Conservation (phyloP, 2,888 invertebrate species). For the Andrena bucephala region DNA sequence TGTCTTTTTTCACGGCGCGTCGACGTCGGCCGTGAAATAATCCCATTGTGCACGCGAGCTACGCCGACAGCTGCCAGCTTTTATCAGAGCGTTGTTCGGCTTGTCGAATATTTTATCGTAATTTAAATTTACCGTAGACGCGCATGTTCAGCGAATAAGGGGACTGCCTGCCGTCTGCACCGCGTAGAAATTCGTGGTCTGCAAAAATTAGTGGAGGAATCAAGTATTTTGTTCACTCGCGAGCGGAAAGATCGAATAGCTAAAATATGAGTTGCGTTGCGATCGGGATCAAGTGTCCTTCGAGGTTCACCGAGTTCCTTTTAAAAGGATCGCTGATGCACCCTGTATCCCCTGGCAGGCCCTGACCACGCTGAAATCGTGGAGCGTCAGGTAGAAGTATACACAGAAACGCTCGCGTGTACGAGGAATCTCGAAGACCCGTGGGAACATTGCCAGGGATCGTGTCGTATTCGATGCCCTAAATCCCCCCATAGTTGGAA, state of each 20-base stretch:
- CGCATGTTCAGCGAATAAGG: background rate
- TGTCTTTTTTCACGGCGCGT: slow-evolving; percentile 22
- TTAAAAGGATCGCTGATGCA: slow-evolving; percentile 32
- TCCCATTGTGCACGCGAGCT: slow-evolving; percentile 20
- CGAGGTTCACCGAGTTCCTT: slow-evolving; percentile 20
- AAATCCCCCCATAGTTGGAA: slow-evolving; percentile 31
- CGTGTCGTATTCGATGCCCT: slow-evolving; percentile 34
- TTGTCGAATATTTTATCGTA: slow-evolving; percentile 41
- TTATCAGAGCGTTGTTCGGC: slow-evolving; percentile 28
- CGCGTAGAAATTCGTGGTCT: background rate
- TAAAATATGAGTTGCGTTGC: background rate
- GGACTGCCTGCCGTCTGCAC: background rate
- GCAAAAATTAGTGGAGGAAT: background rate
- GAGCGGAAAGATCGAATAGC: background rate
- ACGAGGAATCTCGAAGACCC: slow-evolving; percentile 62
- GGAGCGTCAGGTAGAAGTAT: slow-evolving; percentile 52
- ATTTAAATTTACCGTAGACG: slow-evolving; percentile 30
- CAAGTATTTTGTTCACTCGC: too few relatives aligned
- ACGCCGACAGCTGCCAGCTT: slow-evolving; percentile 35
- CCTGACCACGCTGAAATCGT: slow-evolving; percentile 59
- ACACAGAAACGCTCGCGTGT: slow-evolving; percentile 62
- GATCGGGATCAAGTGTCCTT: background rate
- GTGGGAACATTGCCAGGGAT: slow-evolving; percentile 63
- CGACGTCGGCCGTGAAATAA: slow-evolving; percentile 21
- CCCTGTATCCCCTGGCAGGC: slow-evolving; percentile 46